Conservation (phyloP, 1,140 invertebrate genomes). For the Drosophila sulfurigaster region DNA sequence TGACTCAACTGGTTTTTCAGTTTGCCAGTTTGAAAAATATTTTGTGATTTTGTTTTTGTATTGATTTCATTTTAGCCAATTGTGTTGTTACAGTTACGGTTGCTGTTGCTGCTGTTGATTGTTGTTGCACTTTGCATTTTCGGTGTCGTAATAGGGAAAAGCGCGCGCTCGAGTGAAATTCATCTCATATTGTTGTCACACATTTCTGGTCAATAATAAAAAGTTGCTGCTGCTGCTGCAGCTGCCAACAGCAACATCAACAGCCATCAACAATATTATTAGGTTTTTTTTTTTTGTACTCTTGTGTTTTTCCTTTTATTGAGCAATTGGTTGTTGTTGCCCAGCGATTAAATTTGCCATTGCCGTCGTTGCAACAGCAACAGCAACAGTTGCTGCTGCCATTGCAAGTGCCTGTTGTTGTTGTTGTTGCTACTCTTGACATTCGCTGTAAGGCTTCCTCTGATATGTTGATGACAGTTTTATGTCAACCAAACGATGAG, state of each 20-base stretch:
- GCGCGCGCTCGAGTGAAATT: slow-evolving; percentile 39
- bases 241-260: background rate
- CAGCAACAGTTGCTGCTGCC: slow-evolving; percentile 20
- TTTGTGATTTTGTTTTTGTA: slow-evolving; percentile 14
- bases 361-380: slow-evolving; percentile 21
- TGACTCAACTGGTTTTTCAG: slow-evolving; percentile 71
- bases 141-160: slow-evolving; percentile 70
- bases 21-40: slow-evolving; percentile 28
- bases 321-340: slow-evolving; percentile 11
- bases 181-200: slow-evolving; percentile 21
- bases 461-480: slow-evolving; percentile 76
- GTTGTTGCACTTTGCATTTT: slow-evolving; percentile 47
- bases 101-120: slow-evolving; percentile 10
- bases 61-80: slow-evolving; percentile 34
- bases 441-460: slow-evolving; percentile 40
- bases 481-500: slow-evolving; percentile 61
- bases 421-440: slow-evolving; percentile 49
- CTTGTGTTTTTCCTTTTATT: slow-evolving; percentile 2
- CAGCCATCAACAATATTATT: slow-evolving; percentile 21
- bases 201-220: slow-evolving; percentile 57
- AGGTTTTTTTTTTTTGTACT: slow-evolving; percentile 16
- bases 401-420: slow-evolving; percentile 7
- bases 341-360: slow-evolving; percentile 10
- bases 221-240: slow-evolving; percentile 10
- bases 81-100: background rate